Evolutionary conservation across 2,113 vertebrate species (phyloP).

Genomic region (Gobio gobio): DNA sequence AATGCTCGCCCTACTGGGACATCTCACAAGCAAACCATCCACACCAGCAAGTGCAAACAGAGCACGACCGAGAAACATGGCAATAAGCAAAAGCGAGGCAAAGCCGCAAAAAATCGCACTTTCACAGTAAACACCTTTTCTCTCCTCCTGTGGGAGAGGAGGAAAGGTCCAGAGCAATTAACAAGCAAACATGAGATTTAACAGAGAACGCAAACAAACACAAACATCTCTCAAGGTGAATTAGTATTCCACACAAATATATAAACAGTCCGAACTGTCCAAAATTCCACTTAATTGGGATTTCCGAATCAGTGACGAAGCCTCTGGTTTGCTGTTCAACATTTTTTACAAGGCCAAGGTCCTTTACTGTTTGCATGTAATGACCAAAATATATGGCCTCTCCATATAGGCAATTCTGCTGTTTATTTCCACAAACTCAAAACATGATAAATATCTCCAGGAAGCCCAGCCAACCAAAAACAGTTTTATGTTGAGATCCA

Average conservation of each 20-base stretch:
- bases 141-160: conserved; percentile 33
- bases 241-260: conserved; percentile 42
- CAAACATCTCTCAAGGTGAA: conserved; percentile 39
- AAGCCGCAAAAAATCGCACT: conserved; percentile 48
- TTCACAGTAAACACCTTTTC: conserved; percentile 56
- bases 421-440: conserved; percentile 24
- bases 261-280: conserved; percentile 5
- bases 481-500: not conserved
- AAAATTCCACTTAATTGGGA: conserved; percentile 15
- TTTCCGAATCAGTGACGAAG: not conserved
- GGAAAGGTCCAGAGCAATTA: conserved; percentile 58
- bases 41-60: conserved; percentile 39
- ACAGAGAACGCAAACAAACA: conserved; percentile 50
- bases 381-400: not conserved
- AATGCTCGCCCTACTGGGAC: conserved; percentile 15
- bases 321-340: conserved; percentile 9
- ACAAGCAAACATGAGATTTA: conserved; percentile 53
- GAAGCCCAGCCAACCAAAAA: conserved; percentile 6
- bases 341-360: conserved; percentile 1
- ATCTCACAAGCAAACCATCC: conserved; percentile 21
- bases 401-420: not conserved
- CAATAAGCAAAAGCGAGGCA: conserved; percentile 29
- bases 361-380: conserved; percentile 3
- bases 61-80: conserved; percentile 38
- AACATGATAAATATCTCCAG: conserved; percentile 9